These are phyloP conservation scores for Neolamprologus brichardi DNA, from an alignment of 2,113 vertebrate species.

Conservation along the genomic window DNA sequence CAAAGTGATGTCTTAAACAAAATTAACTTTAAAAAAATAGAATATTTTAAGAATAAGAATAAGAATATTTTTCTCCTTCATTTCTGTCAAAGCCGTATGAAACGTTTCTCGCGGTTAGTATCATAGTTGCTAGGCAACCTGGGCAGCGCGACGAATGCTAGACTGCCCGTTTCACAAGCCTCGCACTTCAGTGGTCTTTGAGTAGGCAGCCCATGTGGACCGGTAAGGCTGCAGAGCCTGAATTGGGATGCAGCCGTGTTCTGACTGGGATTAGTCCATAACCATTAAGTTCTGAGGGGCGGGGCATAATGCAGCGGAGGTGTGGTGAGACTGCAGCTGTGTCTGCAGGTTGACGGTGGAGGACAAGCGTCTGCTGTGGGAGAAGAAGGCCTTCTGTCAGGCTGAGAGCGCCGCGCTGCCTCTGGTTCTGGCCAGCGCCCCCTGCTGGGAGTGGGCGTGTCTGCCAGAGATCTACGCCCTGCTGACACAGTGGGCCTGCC, in stretches of 20 bases:
- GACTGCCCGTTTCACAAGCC: background rate
- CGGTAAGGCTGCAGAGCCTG: background rate
- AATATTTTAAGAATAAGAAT: too few relatives aligned
- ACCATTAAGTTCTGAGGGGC: accelerated
- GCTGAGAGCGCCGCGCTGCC: constrained; percentile 78
- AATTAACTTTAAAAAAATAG: background rate
- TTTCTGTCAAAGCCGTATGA: background rate
- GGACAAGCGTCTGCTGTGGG: constrained; percentile 85
- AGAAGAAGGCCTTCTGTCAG: constrained; percentile 90
- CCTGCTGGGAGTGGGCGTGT: constrained; percentile 95
- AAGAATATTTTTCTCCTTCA: background rate
- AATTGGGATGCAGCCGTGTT: background rate
- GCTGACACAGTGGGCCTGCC: constrained; percentile 86
- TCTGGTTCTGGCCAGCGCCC: constrained; percentile 89
- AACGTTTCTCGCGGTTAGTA: accelerated
- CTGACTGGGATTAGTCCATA: background rate
- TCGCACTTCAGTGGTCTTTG: background rate
- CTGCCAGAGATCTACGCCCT: constrained; percentile 92
- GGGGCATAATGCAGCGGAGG: accelerated
- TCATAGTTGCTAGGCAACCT: background rate
- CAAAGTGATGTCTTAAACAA: accelerated
- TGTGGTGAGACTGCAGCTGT: background rate
- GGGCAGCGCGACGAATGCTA: accelerated
- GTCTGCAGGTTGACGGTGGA: constrained; percentile 77
- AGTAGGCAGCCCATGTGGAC: background rate